Conservation (phyloP, 2,888 invertebrate genomes). For the Dichetophora obliterata region DNA sequence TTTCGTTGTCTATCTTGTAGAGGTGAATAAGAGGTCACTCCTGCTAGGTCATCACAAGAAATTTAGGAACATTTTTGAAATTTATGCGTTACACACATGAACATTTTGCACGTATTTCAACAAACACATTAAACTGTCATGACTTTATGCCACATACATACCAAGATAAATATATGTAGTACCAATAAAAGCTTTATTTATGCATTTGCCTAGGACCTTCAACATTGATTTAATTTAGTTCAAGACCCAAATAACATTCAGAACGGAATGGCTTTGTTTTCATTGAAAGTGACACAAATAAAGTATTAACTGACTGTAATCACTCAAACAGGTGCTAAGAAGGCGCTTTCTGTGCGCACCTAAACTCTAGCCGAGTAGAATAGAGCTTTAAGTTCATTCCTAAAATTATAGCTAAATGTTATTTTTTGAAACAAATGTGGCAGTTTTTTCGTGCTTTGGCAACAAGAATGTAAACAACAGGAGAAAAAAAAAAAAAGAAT, state of each 20-base stretch:
- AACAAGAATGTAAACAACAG: neutral
- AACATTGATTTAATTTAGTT: neutral
- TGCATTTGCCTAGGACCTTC: neutral
- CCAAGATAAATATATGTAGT: no score
- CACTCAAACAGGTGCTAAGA: conserved; percentile 1
- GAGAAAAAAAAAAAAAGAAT: neutral
- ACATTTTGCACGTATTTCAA: conserved; percentile 5
- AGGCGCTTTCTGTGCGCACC: neutral
- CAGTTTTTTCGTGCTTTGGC: neutral
- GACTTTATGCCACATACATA: no score
- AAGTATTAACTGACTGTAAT: neutral
- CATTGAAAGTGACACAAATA: no score
- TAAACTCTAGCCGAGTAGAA: neutral
- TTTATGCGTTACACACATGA: neutral
- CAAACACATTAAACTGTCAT: no score
- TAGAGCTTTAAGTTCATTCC: no score
- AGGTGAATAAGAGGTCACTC: no score
- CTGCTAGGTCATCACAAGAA: no score
- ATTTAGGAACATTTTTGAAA: no score
- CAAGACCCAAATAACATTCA: no score
- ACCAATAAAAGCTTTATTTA: no score
- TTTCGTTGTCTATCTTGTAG: no score
- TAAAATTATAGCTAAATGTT: neutral
- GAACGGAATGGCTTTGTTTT: no score
- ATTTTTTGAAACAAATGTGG: neutral